These are phyloP conservation scores for Prolemur simus DNA, from an alignment of 2,113 vertebrate genomes.

Conservation along the genomic window DNA sequence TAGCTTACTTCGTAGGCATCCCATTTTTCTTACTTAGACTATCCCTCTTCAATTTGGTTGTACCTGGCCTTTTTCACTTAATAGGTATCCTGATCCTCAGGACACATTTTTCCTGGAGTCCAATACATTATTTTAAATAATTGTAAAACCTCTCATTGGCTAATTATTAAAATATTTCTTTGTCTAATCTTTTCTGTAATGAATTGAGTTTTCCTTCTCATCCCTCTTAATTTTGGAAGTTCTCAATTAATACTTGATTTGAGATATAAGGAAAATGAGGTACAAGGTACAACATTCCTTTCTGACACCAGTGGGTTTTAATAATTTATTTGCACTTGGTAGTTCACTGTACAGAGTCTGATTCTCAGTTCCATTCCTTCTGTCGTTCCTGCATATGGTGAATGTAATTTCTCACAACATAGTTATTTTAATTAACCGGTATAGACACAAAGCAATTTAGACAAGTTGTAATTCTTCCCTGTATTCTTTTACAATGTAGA, in stretches of 20 bases:
- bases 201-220: neutral
- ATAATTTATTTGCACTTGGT: conserved; percentile 20
- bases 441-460: neutral
- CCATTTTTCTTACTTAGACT: neutral
- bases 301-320: neutral
- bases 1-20: neutral
- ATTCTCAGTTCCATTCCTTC: conserved; percentile 24
- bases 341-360: neutral
- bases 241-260: conserved; percentile 50
- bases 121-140: conserved; percentile 16
- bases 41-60: neutral
- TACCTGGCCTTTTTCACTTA: neutral
- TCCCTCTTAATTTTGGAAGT: neutral
- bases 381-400: neutral
- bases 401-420: conserved; percentile 49
- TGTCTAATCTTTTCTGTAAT: conserved; percentile 25
- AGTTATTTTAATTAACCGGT: conserved; percentile 14
- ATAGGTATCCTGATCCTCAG: neutral
- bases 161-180: conserved; percentile 36
- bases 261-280: neutral
- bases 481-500: neutral
- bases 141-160: neutral
- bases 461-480: neutral
- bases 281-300: conserved; percentile 3
- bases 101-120: neutral